phyloP scores from a whole-genome alignment of 2,797 vertebrate species.

The Macrochelys suwanniensis region DNA sequence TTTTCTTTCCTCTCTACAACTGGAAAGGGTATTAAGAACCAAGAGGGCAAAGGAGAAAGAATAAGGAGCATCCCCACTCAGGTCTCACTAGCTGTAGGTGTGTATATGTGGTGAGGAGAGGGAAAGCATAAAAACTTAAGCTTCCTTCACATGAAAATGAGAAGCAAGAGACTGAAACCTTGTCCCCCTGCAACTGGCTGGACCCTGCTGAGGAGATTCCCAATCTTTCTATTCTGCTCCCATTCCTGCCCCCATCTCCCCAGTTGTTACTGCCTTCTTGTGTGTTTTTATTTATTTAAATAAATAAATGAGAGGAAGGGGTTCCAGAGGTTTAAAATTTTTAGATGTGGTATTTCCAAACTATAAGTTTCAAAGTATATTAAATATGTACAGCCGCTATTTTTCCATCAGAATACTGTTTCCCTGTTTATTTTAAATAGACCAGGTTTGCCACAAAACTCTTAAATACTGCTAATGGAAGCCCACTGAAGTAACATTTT shows the following conservation, averaged over 20 bases:
- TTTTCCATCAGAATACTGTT: slow-evolving; percentile 9
- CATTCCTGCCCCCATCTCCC: not conserved
- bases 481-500: not conserved
- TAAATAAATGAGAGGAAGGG: not conserved
- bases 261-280: not conserved
- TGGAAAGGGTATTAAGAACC: not conserved
- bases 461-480: not conserved
- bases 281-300: not conserved
- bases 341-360: not conserved
- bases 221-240: not conserved
- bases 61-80: slow-evolving; percentile 23
- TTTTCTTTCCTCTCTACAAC: slow-evolving; percentile 39
- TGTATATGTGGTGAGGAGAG: slow-evolving; percentile 23
- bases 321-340: not conserved
- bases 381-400: not conserved
- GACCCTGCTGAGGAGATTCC: not conserved
- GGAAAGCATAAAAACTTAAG: not conserved
- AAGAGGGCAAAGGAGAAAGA: slow-evolving; percentile 32
- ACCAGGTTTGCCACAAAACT: not conserved
- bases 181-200: not conserved
- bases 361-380: not conserved
- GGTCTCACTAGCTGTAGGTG: slow-evolving; percentile 20
- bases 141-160: not conserved
- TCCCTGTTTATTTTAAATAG: slow-evolving; percentile 1
- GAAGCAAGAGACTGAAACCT: not conserved